phyloP scores from a whole-genome alignment of 2,113 vertebrate genomes.

The Eretmochelys imbricata region DNA sequence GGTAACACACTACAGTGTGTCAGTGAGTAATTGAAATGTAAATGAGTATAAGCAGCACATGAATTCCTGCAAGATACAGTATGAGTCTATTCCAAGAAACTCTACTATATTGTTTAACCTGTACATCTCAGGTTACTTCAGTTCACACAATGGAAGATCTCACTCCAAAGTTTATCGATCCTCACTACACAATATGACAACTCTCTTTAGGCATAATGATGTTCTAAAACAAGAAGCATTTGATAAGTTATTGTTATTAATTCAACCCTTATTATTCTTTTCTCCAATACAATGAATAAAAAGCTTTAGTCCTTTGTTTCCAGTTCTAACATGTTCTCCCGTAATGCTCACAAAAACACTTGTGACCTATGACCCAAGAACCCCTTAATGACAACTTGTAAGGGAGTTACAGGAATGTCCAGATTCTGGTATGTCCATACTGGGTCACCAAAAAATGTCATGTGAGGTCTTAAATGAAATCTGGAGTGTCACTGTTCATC shows the following conservation, averaged over 20 bases:
- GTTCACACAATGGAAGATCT: conserved; percentile 43
- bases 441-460: neutral
- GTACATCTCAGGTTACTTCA: neutral
- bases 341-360: neutral
- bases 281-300: neutral
- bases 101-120: neutral
- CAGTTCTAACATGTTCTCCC: neutral
- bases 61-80: conserved; percentile 66
- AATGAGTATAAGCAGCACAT: conserved; percentile 53
- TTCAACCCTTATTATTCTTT: conserved; percentile 23
- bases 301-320: neutral
- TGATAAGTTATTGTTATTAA: conserved; percentile 22
- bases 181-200: neutral
- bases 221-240: neutral
- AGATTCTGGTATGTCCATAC: neutral
- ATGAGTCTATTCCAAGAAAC: conserved; percentile 1
- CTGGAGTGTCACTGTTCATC: neutral
- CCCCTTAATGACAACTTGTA: neutral
- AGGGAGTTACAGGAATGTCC: neutral
- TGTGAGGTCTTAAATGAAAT: neutral
- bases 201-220: conserved; percentile 15
- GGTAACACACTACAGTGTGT: neutral
- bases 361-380: neutral
- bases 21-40: conserved; percentile 47
- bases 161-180: conserved; percentile 11